Conservation (phyloP, 2,113 vertebrate species). For the Barnardius zonarius region DNA sequence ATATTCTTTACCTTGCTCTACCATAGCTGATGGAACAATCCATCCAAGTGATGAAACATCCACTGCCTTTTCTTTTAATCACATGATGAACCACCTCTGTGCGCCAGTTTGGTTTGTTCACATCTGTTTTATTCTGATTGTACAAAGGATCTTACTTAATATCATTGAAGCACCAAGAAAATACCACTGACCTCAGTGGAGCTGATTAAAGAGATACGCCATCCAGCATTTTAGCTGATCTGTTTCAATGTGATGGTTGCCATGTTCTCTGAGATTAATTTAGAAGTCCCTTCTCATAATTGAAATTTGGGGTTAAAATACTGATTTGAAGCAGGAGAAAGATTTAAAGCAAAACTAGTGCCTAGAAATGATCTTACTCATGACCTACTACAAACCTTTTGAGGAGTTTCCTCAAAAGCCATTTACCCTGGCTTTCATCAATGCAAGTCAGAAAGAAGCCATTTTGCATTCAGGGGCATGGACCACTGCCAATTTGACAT, state of each 20-base stretch:
- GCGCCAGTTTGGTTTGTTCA: not conserved
- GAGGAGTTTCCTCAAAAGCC: not conserved
- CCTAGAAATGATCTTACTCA: not conserved
- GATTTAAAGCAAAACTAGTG: not conserved
- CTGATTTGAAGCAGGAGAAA: not conserved
- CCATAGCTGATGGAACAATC: not conserved
- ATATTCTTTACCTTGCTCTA: not conserved
- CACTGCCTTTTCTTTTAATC: not conserved
- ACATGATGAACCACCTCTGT: not conserved
- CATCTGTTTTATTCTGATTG: not conserved
- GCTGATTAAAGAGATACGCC: not conserved
- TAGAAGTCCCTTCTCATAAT: not conserved
- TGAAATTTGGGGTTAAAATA: not conserved
- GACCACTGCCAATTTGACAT: not conserved
- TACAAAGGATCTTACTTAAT: not conserved
- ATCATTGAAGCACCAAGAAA: not conserved
- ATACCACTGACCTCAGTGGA: not conserved
- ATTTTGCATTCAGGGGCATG: not conserved
- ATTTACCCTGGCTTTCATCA: rapidly evolving
- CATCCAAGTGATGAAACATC: not conserved
- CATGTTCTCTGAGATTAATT: not conserved
- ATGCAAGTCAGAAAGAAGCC: not conserved
- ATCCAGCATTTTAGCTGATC: not conserved
- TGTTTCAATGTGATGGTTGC: not conserved
- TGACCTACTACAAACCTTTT: not conserved